Conservation (phyloP, 2,888 invertebrate species). For the Lucinisca nassula region DNA sequence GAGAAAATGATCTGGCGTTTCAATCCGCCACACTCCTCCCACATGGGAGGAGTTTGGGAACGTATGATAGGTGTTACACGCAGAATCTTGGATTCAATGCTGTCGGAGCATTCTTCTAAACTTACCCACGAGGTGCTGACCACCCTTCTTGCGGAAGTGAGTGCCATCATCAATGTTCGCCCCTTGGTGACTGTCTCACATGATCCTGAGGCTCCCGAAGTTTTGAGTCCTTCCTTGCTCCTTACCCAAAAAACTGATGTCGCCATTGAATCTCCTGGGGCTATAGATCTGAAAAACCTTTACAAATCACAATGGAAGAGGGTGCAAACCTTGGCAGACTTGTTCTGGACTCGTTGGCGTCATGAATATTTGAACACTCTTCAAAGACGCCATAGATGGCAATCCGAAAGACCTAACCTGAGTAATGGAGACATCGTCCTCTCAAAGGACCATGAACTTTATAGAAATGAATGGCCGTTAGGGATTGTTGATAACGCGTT, state of each 20-base stretch:
- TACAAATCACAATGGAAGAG: conserved; percentile 58
- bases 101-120: neutral
- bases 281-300: conserved; percentile 31
- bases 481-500: conserved; percentile 24
- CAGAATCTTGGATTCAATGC: conserved; percentile 50
- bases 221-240: conserved; percentile 29
- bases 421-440: conserved; percentile 44
- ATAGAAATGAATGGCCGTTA: conserved; percentile 38
- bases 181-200: conserved; percentile 31
- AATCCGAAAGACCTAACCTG: neutral
- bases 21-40: conserved; percentile 52
- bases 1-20: conserved; percentile 37
- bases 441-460: conserved; percentile 13
- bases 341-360: conserved; percentile 54
- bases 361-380: conserved; percentile 44
- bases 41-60: conserved; percentile 59
- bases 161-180: conserved; percentile 50
- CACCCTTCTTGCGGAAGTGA: conserved; percentile 56
- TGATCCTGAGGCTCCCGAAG: conserved; percentile 25
- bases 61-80: conserved; percentile 39
- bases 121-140: conserved; percentile 49
- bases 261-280: neutral
- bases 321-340: conserved; percentile 50
- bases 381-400: conserved; percentile 48
- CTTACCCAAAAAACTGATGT: conserved; percentile 38